phyloP scores from a whole-genome alignment of 2,113 vertebrate species.

The Peromyscus polionotus region DNA sequence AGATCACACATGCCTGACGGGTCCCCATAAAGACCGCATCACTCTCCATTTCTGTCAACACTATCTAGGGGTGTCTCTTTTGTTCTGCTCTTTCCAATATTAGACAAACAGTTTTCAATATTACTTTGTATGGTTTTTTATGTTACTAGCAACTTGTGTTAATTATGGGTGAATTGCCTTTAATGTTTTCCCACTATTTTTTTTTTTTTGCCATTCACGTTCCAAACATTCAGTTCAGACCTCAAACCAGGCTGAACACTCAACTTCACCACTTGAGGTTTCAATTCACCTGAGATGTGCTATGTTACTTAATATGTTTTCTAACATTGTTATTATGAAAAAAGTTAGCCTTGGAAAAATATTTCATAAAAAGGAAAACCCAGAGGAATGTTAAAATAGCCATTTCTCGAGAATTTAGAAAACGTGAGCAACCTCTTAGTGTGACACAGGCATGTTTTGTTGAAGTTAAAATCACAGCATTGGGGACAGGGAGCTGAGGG shows the following conservation, averaged over 20 bases:
- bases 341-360: not conserved
- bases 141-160: not conserved
- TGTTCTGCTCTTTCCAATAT: not conserved
- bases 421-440: not conserved
- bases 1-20: not conserved
- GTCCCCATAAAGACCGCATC: not conserved
- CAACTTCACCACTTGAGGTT: not conserved
- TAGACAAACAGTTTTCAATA: not conserved
- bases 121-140: not conserved
- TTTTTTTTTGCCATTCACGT: too few relatives aligned
- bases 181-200: not conserved
- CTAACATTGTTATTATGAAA: not conserved
- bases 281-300: too few relatives aligned
- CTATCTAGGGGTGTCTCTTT: not conserved
- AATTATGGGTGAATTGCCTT: not conserved
- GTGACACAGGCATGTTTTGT: not conserved
- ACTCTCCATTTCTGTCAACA: not conserved
- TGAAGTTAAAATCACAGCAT: not conserved
- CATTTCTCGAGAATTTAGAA: not conserved
- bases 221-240: not conserved
- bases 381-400: not conserved
- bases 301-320: not conserved
- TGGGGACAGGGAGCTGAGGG: not conserved
- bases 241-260: not conserved
- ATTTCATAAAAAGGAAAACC: not conserved